phyloP scores from a whole-genome alignment of 2,797 vertebrate genomes.

The Cossypha niveicapilla region DNA sequence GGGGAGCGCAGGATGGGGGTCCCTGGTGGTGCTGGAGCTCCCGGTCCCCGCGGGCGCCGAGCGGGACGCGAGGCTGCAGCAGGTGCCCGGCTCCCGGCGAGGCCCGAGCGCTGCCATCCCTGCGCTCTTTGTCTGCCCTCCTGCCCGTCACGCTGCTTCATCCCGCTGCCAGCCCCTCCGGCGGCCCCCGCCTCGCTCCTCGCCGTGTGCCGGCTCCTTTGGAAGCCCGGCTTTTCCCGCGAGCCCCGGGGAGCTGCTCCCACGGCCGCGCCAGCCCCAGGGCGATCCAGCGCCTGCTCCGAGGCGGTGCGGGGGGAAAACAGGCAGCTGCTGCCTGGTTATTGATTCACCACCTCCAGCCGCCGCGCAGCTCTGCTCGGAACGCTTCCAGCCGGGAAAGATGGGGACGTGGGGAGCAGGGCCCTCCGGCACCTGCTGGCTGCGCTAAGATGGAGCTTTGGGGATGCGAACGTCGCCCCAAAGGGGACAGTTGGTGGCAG shows the following conservation, averaged over 20 bases:
- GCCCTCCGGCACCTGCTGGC: neutral
- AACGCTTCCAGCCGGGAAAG: neutral
- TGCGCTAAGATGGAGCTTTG: neutral
- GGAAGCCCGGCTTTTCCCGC: neutral
- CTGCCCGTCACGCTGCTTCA: neutral
- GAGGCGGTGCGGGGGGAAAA: neutral
- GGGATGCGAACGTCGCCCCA: rapidly evolving
- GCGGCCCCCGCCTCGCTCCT: neutral
- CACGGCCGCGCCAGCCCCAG: neutral
- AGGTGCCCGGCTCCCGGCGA: constrained; percentile 3
- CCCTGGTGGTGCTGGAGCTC: rapidly evolving
- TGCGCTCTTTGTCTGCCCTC: constrained; percentile 1
- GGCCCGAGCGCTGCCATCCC: neutral
- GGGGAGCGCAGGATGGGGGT: neutral
- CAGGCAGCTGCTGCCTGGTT: constrained; percentile 13
- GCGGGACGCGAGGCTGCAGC: constrained; percentile 9
- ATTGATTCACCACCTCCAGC: constrained; percentile 2
- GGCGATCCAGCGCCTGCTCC: neutral
- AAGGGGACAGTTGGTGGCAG: neutral
- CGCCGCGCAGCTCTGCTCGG: neutral
- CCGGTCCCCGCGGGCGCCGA: neutral
- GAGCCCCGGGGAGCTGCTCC: neutral
- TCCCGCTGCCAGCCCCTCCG: neutral
- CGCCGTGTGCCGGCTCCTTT: neutral
- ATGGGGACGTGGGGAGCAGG: neutral